phyloP scores from a whole-genome alignment of 2,797 vertebrate species.

The Labroides dimidiatus region DNA sequence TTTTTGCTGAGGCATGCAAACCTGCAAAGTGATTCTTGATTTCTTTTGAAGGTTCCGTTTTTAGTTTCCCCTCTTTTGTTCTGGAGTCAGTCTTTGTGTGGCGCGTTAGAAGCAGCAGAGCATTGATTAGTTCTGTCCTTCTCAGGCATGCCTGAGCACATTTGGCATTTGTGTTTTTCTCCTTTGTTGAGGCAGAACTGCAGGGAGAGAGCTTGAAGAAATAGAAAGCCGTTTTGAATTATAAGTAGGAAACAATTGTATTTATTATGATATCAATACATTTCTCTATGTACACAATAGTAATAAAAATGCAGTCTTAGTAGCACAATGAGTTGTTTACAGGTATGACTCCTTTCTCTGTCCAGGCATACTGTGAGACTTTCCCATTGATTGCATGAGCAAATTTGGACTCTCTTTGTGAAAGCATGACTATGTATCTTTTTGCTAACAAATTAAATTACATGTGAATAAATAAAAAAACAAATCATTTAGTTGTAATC shows the following conservation, averaged over 20 bases:
- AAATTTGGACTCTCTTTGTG: constrained; percentile 77
- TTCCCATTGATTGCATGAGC: constrained; percentile 82
- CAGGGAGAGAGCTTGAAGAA: background rate
- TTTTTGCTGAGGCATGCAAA: background rate
- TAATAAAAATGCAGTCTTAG: constrained; percentile 84
- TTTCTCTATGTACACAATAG: constrained; percentile 83
- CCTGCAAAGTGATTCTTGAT: constrained; percentile 1
- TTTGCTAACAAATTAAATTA: constrained; percentile 61
- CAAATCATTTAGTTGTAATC: constrained; percentile 57
- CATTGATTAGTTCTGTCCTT: constrained; percentile 18
- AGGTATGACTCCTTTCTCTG: constrained; percentile 69
- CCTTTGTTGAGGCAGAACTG: constrained; percentile 5
- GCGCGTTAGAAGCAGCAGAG: constrained; percentile 14
- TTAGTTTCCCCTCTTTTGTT: constrained; percentile 10
- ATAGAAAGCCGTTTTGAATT: constrained; percentile 37
- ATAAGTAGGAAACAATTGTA: constrained; percentile 85
- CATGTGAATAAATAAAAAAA: constrained; percentile 77
- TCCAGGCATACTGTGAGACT: constrained; percentile 61
- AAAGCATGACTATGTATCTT: constrained; percentile 13
- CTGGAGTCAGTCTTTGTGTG: constrained; percentile 12
- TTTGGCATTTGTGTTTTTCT: constrained; percentile 11
- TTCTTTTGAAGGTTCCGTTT: constrained; percentile 1
- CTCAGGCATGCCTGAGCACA: constrained; percentile 28
- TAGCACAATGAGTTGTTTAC: constrained; percentile 80
- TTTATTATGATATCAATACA: constrained; percentile 88